phyloP scores from a whole-genome alignment of 2,113 vertebrate species.

The Tragulus kanchil region DNA sequence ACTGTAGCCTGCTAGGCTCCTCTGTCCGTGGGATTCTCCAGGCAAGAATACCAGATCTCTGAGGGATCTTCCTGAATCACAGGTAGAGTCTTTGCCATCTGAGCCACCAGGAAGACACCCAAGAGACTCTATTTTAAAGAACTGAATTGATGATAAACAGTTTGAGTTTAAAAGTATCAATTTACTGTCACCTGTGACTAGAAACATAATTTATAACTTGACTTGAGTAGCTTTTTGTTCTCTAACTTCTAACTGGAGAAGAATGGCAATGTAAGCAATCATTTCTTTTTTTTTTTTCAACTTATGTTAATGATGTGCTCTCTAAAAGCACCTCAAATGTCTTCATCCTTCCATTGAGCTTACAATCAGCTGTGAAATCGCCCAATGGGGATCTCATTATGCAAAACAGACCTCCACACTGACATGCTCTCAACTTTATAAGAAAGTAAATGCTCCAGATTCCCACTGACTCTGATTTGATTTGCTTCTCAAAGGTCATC shows the following conservation, averaged over 20 bases:
- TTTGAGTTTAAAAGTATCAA: constrained; percentile 33
- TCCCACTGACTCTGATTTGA: neutral
- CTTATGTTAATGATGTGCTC: neutral
- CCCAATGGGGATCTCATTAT: too few species aligned
- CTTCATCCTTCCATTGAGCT: neutral
- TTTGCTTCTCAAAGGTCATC: too few species aligned
- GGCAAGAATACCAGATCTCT: too few species aligned
- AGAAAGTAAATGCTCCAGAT: neutral
- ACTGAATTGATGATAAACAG: constrained; percentile 57
- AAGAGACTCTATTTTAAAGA: constrained; percentile 12
- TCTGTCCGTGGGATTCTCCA: too few species aligned
- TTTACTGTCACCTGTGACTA: neutral
- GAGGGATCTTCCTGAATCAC: too few species aligned
- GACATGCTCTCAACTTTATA: neutral
- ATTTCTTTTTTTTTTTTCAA: neutral
- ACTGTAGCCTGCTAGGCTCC: too few species aligned
- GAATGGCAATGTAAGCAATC: neutral
- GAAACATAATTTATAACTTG: constrained; percentile 4
- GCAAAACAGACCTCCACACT: neutral
- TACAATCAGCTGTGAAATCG: too few species aligned
- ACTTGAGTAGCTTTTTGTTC: constrained; percentile 24
- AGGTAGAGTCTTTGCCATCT: too few species aligned
- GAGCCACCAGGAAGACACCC: neutral
- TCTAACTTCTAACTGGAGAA: neutral
- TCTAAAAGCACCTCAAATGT: neutral